Evolutionary conservation across 2,888 invertebrate genomes (phyloP).

Genomic region (Agonum fuliginosum): DNA sequence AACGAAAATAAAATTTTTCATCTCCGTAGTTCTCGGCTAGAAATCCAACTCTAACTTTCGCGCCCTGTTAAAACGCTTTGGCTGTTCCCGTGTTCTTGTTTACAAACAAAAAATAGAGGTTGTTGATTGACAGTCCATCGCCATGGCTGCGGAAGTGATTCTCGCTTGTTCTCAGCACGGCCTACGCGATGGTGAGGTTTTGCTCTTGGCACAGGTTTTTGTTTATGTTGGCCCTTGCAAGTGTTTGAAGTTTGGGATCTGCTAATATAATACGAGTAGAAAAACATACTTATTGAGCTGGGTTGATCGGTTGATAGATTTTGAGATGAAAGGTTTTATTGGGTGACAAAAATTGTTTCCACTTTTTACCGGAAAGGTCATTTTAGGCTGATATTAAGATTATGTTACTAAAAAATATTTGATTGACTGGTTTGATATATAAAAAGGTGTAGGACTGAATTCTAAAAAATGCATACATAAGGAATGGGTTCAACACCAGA

Average conservation of each 20-base stretch:
- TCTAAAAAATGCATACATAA: too few species aligned
- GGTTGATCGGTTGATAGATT: conserved; percentile 10
- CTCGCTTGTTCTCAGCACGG: conserved; percentile 8
- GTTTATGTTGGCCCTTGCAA: conserved; percentile 22
- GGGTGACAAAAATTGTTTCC: not conserved
- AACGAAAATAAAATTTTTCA: too few species aligned
- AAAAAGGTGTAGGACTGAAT: too few species aligned
- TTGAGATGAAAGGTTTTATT: not conserved
- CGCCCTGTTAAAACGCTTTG: conserved; percentile 46
- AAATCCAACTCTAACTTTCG: too few species aligned
- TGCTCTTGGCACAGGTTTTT: conserved; percentile 13
- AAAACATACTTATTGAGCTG: conserved; percentile 35
- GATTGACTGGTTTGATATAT: too few species aligned
- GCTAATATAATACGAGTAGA: conserved; percentile 27
- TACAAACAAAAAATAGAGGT: conserved; percentile 53
- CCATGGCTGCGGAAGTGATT: conserved; percentile 1
- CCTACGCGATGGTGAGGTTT: conserved; percentile 17
- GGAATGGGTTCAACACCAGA: too few species aligned
- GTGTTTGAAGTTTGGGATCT: conserved; percentile 38
- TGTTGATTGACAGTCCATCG: conserved; percentile 50
- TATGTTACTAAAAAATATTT: too few species aligned
- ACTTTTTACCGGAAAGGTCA: too few species aligned
- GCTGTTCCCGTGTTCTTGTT: conserved; percentile 46
- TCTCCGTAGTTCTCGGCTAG: too few species aligned
- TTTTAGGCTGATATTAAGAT: too few species aligned